Evolutionary conservation across 1,140 invertebrate genomes (phyloP).

Genomic region (Campoletis sonorensis): DNA sequence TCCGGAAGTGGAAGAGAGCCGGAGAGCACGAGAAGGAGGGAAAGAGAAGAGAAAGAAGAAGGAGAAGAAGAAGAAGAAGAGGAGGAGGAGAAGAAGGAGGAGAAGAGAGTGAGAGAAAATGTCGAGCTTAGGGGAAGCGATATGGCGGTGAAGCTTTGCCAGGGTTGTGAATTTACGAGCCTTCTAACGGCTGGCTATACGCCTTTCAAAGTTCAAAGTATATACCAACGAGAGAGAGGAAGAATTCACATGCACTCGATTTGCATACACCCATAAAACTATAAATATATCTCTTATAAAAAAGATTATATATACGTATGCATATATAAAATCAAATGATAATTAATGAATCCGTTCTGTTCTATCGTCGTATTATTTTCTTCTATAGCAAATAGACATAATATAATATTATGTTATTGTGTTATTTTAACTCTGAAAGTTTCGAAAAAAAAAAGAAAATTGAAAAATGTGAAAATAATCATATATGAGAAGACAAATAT

Average conservation of each 20-base stretch:
- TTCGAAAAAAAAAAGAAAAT: too few relatives aligned
- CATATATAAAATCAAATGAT: too few relatives aligned
- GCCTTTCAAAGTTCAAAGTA: conserved; percentile 29
- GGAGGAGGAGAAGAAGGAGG: too few relatives aligned
- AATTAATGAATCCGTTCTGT: too few relatives aligned
- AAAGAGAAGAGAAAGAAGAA: conserved; percentile 30
- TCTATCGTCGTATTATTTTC: too few relatives aligned
- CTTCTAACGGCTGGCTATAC: conserved; percentile 42
- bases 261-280: neutral
- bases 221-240: neutral
- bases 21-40: conserved; percentile 24
- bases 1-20: neutral
- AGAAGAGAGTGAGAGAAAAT: neutral
- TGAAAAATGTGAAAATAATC: too few relatives aligned
- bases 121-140: neutral
- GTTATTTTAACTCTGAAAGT: too few relatives aligned
- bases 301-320: neutral
- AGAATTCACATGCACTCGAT: conserved; percentile 12
- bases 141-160: conserved; percentile 13
- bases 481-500: too few relatives aligned
- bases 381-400: too few relatives aligned
- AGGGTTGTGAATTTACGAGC: conserved; percentile 63
- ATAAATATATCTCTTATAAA: neutral
- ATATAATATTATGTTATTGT: too few relatives aligned
- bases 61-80: neutral